Base-by-base conservation (phyloP, 1,140 invertebrate genomes). In the Neoseiulus cucumeris region DNA sequence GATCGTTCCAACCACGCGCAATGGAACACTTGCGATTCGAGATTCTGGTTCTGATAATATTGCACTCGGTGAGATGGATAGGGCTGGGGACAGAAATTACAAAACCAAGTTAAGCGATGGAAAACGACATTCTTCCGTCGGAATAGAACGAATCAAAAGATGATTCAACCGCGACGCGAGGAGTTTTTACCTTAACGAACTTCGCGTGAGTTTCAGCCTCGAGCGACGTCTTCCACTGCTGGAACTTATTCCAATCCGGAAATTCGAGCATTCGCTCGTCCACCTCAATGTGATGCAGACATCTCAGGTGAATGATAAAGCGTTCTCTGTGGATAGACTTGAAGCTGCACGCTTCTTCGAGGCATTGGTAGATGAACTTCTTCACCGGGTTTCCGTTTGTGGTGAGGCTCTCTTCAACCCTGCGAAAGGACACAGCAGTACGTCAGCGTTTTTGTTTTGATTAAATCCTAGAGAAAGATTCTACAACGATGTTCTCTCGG, bases 21-120 rank as follows among this genome's bases (percentile, higher is more conserved):
- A 25, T 59, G 51, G 51, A 59, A 59, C 1, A 59, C 25, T 33
- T 59, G 51, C 51, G 51, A 59, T 59, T 59, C 51, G 51, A 59
- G 51, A 59, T 59, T 59, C 22, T 59, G 51, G 2, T 59, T 25
- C 51, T 59, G 51, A 59, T 59, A 59, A 25, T 59, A 59, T 25
- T 59, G 51, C 51, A 59, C 51, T 29, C 51, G 17, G 33, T 59
- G 22, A 17, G n/a, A 59, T 2, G 51, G 51, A 25, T 59, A 33
- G 25, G 51, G 51, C 51, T 59, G 51, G 33, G 33, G 33, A 20
- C 4, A 12, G 22, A 59, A 47, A 20, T 20, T 5, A 4, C 14
- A 14, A 47, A 39, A 39, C 9, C 33, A 39, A 9, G 9, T 39
- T 14, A 28, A 4, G 14, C 45, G 14, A 14, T 47, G 5, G 33